Conservation (phyloP, 2,797 vertebrate genomes). For the Syngnathus acus region DNA sequence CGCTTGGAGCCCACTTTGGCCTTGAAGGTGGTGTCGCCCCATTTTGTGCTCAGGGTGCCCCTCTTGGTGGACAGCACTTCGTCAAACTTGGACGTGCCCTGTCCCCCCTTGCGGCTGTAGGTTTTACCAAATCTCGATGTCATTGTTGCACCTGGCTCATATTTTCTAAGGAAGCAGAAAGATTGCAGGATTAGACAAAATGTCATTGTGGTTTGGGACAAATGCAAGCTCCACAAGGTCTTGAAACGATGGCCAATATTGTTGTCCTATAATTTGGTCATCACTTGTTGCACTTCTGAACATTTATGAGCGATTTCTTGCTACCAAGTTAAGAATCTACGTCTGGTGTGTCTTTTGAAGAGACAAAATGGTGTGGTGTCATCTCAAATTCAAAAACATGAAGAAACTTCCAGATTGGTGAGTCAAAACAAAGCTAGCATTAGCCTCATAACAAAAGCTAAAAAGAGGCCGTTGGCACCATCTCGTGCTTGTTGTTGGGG, state of each 20-base stretch:
- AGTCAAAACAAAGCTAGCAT: not conserved
- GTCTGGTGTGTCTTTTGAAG: not conserved
- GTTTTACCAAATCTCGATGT: slow-evolving; percentile 99
- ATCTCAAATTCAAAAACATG: not conserved
- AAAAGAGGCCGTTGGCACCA: too few relatives aligned
- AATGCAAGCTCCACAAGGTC: too few relatives aligned
- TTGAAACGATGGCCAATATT: not conserved
- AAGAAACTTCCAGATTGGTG: not conserved
- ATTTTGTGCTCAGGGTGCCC: slow-evolving; percentile 96
- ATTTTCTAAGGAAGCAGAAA: slow-evolving; percentile 75
- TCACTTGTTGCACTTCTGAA: too few relatives aligned
- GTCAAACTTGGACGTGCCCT: slow-evolving; percentile 95
- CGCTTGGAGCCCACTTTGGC: slow-evolving; percentile 93
- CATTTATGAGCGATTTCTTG: too few relatives aligned
- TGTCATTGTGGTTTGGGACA: not conserved
- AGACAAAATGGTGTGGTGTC: not conserved
- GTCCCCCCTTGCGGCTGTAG: slow-evolving; percentile 95
- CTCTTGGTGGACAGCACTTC: slow-evolving; percentile 95
- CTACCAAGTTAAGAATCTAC: not conserved
- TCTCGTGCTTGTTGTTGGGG: not conserved
- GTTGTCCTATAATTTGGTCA: too few relatives aligned
- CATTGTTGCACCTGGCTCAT: slow-evolving; percentile 98
- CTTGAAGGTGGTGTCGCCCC: slow-evolving; percentile 97
- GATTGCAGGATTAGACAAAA: not conserved
- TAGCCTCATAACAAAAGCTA: not conserved